phyloP scores from a whole-genome alignment of 92 coral and sea anemone genomes.

The Anthopleura xanthogrammica region DNA sequence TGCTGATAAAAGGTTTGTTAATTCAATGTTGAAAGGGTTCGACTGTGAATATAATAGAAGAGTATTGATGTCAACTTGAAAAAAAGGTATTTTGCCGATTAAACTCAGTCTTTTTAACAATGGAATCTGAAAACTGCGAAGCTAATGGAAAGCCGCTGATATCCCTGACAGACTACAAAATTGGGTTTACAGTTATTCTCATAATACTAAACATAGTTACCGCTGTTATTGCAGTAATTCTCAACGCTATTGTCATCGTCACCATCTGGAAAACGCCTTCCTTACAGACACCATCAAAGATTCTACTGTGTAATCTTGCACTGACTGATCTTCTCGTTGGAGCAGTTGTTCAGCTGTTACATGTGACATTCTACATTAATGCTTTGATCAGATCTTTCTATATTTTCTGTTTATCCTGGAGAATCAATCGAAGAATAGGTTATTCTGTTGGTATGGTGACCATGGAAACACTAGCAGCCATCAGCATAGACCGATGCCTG shows the following conservation, averaged over 20 bases:
- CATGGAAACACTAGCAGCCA: slow-evolving; percentile 1
- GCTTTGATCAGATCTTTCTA: neutral
- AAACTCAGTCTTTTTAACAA: neutral
- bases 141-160: neutral
- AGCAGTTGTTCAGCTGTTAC: neutral
- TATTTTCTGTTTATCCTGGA: neutral
- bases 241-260: neutral
- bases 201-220: neutral
- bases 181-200: neutral
- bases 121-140: neutral
- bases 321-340: slow-evolving; percentile 3
- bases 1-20: too few relatives aligned
- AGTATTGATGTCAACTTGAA: too few relatives aligned
- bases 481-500: slow-evolving; percentile 10
- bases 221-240: neutral
- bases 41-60: too few relatives aligned
- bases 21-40: too few relatives aligned
- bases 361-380: neutral
- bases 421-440: slow-evolving; percentile 6
- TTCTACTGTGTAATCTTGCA: slow-evolving; percentile 2
- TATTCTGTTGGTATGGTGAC: slow-evolving; percentile 4
- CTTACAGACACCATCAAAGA: slow-evolving; percentile 6
- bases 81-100: too few relatives aligned
- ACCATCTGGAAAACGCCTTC: slow-evolving; percentile 1
- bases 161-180: neutral